phyloP scores from a whole-genome alignment of 2,888 invertebrate species.

The Athetis lepigone region DNA sequence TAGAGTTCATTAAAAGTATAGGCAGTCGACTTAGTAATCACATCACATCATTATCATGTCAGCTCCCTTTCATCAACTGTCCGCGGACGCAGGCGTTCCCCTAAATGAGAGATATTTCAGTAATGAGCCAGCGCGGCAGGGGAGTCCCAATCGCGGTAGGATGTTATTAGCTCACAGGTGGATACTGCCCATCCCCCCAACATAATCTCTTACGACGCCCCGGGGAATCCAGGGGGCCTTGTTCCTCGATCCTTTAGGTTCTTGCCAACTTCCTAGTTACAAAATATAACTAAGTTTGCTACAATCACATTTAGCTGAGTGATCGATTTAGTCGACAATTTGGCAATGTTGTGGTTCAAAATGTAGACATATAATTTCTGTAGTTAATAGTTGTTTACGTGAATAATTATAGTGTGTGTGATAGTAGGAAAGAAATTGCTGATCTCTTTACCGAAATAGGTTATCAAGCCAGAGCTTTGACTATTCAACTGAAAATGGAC shows the following conservation, averaged over 20 bases:
- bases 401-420: not conserved
- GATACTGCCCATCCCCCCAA: conserved; percentile 36
- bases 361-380: conserved; percentile 1
- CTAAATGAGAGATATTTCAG: conserved; percentile 39
- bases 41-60: conserved; percentile 35
- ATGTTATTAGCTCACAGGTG: conserved; percentile 57
- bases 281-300: conserved; percentile 38
- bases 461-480: not conserved
- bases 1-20: conserved; percentile 31
- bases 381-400: conserved; percentile 1
- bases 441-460: not conserved
- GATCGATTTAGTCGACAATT: conserved; percentile 31
- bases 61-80: conserved; percentile 30
- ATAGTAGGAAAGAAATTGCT: not conserved
- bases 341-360: conserved; percentile 20
- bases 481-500: not conserved
- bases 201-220: conserved; percentile 51
- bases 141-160: conserved; percentile 44
- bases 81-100: conserved; percentile 31
- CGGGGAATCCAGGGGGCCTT: conserved; percentile 39
- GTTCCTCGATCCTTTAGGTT: conserved; percentile 19
- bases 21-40: conserved; percentile 26
- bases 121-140: conserved; percentile 52
- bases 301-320: conserved; percentile 13
- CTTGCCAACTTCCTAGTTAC: conserved; percentile 24